Evolutionary conservation across 2,113 vertebrate species (phyloP).

Genomic region (Macrotis lagotis): DNA sequence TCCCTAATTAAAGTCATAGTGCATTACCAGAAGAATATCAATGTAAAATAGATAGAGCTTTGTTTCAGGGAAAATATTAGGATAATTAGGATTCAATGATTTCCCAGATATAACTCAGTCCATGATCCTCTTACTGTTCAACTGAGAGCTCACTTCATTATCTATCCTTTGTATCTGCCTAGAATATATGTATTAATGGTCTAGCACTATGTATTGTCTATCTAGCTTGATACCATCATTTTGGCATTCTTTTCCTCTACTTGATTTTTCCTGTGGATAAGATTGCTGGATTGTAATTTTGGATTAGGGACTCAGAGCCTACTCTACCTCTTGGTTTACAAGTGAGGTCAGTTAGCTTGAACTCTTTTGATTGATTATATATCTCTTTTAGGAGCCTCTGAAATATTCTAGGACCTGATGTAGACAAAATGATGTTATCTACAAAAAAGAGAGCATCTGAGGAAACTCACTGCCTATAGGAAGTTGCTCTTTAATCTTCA

Average conservation of each 20-base stretch:
- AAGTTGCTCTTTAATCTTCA: background rate
- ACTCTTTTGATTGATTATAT: background rate
- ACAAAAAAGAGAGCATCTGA: background rate
- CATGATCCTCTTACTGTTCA: background rate
- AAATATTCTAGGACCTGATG: background rate
- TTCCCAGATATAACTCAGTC: background rate
- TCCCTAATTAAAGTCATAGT: background rate
- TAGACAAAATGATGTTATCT: background rate
- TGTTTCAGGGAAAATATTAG: background rate
- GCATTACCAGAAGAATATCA: background rate
- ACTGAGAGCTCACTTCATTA: background rate
- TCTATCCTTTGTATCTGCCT: background rate
- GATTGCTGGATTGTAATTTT: background rate
- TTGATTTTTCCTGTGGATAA: background rate
- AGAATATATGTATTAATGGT: background rate
- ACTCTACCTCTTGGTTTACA: background rate
- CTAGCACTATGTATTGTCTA: background rate
- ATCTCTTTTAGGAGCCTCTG: background rate
- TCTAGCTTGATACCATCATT: background rate
- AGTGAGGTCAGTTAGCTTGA: background rate
- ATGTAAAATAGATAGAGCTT: background rate
- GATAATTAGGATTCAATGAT: background rate
- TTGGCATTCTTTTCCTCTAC: background rate
- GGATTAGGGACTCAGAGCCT: background rate
- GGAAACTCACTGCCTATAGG: background rate